Evolutionary conservation across 2,113 vertebrate genomes (phyloP).

Genomic region (Grallaria varia): DNA sequence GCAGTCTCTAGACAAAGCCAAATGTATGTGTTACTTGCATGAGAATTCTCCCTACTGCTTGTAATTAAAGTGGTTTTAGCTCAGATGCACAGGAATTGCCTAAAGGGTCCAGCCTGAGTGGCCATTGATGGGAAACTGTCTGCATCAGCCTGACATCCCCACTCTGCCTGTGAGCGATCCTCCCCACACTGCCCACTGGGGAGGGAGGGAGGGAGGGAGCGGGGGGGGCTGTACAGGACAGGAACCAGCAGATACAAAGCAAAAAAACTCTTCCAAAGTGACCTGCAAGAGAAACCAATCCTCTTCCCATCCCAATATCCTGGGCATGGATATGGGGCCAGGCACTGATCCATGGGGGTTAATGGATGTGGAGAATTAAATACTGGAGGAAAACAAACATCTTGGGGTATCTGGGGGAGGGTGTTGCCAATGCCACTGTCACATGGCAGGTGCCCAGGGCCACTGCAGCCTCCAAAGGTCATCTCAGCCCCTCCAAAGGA

Average conservation of each 20-base stretch:
- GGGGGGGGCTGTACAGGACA: neutral
- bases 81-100: neutral
- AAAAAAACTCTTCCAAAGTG: neutral
- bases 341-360: neutral
- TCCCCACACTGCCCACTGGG: rapidly evolving
- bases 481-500: neutral
- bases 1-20: neutral
- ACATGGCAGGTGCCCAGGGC: neutral
- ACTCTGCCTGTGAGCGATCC: rapidly evolving
- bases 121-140: neutral
- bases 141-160: neutral
- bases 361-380: neutral
- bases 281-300: neutral
- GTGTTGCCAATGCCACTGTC: neutral
- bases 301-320: neutral
- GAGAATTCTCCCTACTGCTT: neutral
- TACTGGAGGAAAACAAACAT: neutral
- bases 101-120: neutral
- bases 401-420: no score
- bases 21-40: neutral
- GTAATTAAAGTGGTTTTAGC: neutral
- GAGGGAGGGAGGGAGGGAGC: neutral
- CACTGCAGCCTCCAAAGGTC: neutral
- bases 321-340: rapidly evolving
- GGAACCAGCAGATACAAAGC: neutral